Evolutionary conservation across 2,113 vertebrate species (phyloP), one percentile per base, ranked within the genome.

Genomic region (Pachypanchax playfairii): DNA sequence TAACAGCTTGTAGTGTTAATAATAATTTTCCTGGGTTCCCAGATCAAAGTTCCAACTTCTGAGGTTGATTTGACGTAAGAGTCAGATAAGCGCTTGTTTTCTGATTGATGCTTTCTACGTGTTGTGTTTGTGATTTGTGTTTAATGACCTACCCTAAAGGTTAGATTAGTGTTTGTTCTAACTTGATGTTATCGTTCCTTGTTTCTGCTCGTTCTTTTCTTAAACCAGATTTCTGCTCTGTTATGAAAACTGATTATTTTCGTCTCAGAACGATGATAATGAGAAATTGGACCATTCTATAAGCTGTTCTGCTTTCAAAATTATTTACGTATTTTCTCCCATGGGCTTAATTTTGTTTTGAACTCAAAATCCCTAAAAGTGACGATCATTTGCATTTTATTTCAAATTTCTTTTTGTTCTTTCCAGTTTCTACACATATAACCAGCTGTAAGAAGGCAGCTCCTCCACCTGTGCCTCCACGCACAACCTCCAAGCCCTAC

Each of bases 401-500:
- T 36, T 43, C 18, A 11, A 31, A 24, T 26, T 60, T 51, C 41
- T 67, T 24, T 49, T 21, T 54, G 54, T 29, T 6, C 11, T 28
- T 44, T 38, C n/a, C 77, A 99, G 97, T 95, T 83, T 96, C 97
- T 58, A 95, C 96, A 74, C 98, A 96, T 88, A 94, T 98, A 88
- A 96, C 96, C 85, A 94, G 95, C 24, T 96, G 95, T 95, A 99
- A 96, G 93, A 98, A 95, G 93, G 88, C 93, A 28, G 97, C 95
- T 53, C 96, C 98, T 8, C 98, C 98, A 50, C 97, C 98, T 0
- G 98, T 99, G 73, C 97, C 97, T 13, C 97, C 97, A 20, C 95
- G 97, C 12, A 98, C 97, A 78, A 98, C 96, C 7, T 98, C 96
- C 67, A 99, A 99, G 87, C 98, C 98, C 55, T 98, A 96, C 91